phyloP scores from a whole-genome alignment of 2,113 vertebrate species.

The Azemiops feae region DNA sequence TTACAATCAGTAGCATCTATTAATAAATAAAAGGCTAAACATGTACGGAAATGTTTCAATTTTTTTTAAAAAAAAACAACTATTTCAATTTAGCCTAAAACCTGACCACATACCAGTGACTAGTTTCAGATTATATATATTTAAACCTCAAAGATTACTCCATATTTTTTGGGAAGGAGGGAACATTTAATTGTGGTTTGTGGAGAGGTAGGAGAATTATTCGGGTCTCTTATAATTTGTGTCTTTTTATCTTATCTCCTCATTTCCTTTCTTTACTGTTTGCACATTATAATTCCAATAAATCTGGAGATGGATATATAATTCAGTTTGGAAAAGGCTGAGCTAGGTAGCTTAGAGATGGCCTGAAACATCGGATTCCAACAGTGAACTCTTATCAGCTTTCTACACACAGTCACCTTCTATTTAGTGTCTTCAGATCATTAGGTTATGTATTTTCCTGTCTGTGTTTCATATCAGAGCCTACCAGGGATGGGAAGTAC shows the following conservation, averaged over 20 bases:
- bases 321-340: not conserved
- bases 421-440: not conserved
- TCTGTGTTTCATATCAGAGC: not conserved
- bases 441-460: not conserved
- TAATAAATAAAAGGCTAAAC: not conserved
- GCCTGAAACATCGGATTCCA: not conserved
- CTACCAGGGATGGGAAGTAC: not conserved
- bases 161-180: not conserved
- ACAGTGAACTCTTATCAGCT: not conserved
- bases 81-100: not conserved
- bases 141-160: not conserved
- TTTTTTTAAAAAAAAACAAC: not conserved
- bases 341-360: not conserved
- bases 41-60: not conserved
- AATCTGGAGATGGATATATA: not conserved
- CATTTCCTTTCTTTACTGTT: not conserved
- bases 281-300: not conserved
- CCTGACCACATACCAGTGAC: slow-evolving; percentile 2
- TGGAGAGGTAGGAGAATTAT: not conserved
- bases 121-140: not conserved
- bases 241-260: not conserved
- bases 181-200: not conserved
- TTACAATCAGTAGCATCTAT: not conserved
- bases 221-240: not conserved
- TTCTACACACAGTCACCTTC: not conserved